Evolutionary conservation across 2,888 invertebrate species (phyloP), one percentile per base, ranked within the genome.

Genomic region (Rugalucina vietnamica): DNA sequence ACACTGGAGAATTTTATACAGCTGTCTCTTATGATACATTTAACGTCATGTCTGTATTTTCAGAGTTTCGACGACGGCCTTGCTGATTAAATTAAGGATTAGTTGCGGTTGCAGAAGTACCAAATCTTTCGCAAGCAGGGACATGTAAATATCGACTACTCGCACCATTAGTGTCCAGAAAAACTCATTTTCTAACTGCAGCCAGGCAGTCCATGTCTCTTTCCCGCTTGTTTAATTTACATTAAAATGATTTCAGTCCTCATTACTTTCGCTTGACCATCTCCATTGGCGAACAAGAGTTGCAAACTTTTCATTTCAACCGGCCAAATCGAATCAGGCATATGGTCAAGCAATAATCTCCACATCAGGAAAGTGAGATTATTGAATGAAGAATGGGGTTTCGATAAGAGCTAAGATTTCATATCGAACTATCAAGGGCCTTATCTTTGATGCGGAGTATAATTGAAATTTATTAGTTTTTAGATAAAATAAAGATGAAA

Each of bases 261-360:
- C 12, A 65, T 65, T 65, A 65, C 65, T 65, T 65, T 21, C 21
- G 65, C 65, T 14, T 65, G 65, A 34, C 65, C 65, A 65, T 34
- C 24, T 34, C 54, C 32, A 10, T 65, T 65, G 29, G 65, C 21
- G 1, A 43, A n/a, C 18, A 12, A 5, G 65, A 1, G 34, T 34
- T 3, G 34, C 21, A 65, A 34, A 10, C 27, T 65, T 65, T 65
- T 34, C 32, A 65, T 65, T 65, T 34, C 65, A 34, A 3, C 65
- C 24, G 65, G 34, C 34, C 65, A 65, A 10, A 65, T 34, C 65
- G 65, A 65, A 65, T 65, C 29, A 65, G 65, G 65, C 65, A 65
- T 65, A 65, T 65, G 65, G 65, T 65, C 65, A 65, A 32, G 10
- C 18, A 57, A 57, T 24, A 65, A 65, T 65, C 29, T 34, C 34